Base-by-base conservation (phyloP, 2,888 invertebrate species). In the Trachelus tabidus region DNA sequence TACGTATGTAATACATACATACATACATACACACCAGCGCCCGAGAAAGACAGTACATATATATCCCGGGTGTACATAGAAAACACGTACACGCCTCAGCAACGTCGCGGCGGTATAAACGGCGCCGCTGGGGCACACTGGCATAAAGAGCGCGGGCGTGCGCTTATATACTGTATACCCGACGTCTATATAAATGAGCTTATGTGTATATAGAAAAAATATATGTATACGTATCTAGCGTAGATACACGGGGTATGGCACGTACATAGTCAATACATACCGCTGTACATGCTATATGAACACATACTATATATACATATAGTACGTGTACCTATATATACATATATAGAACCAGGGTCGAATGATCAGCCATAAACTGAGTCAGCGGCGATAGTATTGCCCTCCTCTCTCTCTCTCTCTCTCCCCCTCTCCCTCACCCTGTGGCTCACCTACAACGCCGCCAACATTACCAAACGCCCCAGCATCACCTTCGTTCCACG, bases 361-460 rank as follows among this genome's bases (percentile, higher is more conserved):
- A 89, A 89, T 88, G 88, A 89, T 89, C 89, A 88, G 86, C 87
- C 83, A 87, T 88, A 88, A 89, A 88, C 88, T 87, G 89, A 89
- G 86, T 89, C 87, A 87, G 86, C 89, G 83, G 85, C 81, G 83
- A 85, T 85, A 85, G 84, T 85, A 87, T 87, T 88, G 86, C 86
- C 86, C 86, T 81, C 77, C 80, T 80, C 81, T 80, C 11, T 11
- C 34, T 11, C 34, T 11, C 34, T 11, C 34, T 11, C 11, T 11
- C 34, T 11, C 35, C 0, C 35, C 3, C 35, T 35, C 35, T 11
- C 34, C 3, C 35, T 3, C 35, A 3, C 35, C 35, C 86, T 68
- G 40, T 23, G 23, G 84, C 83, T 80, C 79, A 71, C 78, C 76
- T 73, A 75, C 79, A 77, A 79, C 76, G 73, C 76, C 76, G 73